Evolutionary conservation across 1,140 invertebrate species (phyloP), one percentile per base, ranked within the genome.

Genomic region (Platyura marginata): DNA sequence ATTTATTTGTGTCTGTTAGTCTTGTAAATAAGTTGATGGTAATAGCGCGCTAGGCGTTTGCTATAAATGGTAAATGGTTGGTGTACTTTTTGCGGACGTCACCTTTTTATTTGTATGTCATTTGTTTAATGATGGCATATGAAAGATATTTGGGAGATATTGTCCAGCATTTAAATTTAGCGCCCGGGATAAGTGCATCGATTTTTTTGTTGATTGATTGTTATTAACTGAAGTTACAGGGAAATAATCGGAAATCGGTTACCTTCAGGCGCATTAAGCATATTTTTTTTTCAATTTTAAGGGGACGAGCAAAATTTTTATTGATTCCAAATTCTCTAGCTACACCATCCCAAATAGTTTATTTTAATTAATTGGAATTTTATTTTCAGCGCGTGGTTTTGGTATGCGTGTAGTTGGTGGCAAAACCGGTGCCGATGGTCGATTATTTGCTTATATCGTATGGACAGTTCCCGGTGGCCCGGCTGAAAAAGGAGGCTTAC

Each of bases 381-480:
- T 50, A 51, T 40, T 58, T 62, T 37, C 64, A 90, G 87, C 81
- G 43, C 74, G 83, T 52, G 88, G 88, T 44, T 89, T 93, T 54
- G 89, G 89, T 2, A 87, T 95, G 83, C 71, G 87, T 46, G 82
- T 94, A 3, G 86, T 92, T 3, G 89, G 88, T 5, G 89, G 90
- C 15, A 91, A 91, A 57, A 75, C 77, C 3, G 79, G 78, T 16
- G 65, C 74, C 3, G 84, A 88, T 59, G 86, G 86, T 4, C 73
- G 77, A 18, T 73, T 91, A 39, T 86, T 88, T 51, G 87, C 89
- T 37, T 84, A 85, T 56, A 85, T 94, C 48, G 84, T 90, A 10
- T 89, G 84, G 78, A 89, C 85, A 0, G 81, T 90, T 19, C 82
- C 81, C 2, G 86, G 85, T 29, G 87, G 89, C 34, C 81, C 85